Evolutionary conservation across 2,113 vertebrate species (phyloP), one percentile per base, ranked within the genome.

Genomic region (Laticauda laticaudata): DNA sequence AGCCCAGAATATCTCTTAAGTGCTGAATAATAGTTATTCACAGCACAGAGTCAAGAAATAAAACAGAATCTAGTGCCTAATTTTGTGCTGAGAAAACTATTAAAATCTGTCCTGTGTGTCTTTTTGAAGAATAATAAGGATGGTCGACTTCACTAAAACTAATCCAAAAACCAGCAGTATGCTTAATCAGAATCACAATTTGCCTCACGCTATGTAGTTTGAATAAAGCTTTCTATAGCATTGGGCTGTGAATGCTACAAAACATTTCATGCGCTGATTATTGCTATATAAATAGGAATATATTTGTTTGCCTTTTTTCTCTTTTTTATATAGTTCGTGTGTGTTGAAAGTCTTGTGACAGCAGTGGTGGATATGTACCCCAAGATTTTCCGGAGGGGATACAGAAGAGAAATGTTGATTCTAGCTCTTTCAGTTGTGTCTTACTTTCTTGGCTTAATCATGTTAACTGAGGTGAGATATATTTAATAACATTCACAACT

Each of bases 351-450:
- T 97, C 97, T 99, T 0, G 99, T 99, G 97, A 99, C 99, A 0
- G 99, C 99, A 0, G 98, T 99, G 92, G 98, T 99, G 95, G 99
- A 99, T 96, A 98, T 99, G 99, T 99, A 99, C 95, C 99, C 99
- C 91, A 98, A 99, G 93, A 97, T 98, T 90, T 99, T 99, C 97
- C 98, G 99, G 93, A 98, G 98, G 96, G 99, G 99, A 91, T 99
- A 99, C 95, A 97, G 99, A 94, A 97, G 99, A 95, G 99, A 99
- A 95, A 97, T 99, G 93, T 97, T 99, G 94, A 99, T 99, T 95
- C 97, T 99, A 0, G 98, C 98, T 92, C 97, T 99, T 97, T 99
- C 99, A 0, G 1, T 99, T 6, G 96, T 97, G 5, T 99, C 99
- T 3, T 99, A 98, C 95, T 96, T 99, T 90, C 96, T 99, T 9